Percentiles rank a stretch among this genome's conserved stretches.
These are phyloP conservation scores for Hanleya hanleyi DNA, from an alignment of 2,888 invertebrate species.

Conservation along the genomic window DNA sequence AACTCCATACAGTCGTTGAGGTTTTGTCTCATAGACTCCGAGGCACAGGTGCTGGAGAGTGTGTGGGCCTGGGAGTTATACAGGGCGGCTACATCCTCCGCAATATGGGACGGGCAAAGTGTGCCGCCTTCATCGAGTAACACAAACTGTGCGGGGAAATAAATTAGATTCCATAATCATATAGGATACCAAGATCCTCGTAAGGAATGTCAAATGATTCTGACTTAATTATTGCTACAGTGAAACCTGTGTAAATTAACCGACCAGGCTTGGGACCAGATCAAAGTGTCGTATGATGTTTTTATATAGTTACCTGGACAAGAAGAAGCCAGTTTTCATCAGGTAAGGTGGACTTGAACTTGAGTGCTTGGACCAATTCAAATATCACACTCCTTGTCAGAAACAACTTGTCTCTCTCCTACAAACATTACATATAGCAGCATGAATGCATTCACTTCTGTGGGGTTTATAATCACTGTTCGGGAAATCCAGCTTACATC, in stretches of 20 bases:
- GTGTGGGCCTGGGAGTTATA: conserved; percentile 69
- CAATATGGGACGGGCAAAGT: conserved; percentile 75
- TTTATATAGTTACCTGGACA: conserved; percentile 85
- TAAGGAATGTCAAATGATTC: no score
- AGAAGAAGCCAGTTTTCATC: conserved; percentile 95
- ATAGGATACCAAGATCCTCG: no score
- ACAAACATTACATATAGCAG: conserved; percentile 53
- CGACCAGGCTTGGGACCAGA: no score
- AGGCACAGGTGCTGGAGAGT: conserved; percentile 83
- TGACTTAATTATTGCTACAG: no score
- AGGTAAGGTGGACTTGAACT: conserved; percentile 95
- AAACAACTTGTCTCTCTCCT: conserved; percentile 95
- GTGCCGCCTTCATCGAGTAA: conserved; percentile 89
- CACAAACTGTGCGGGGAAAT: conserved; percentile 70
- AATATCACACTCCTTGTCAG: conserved; percentile 93
- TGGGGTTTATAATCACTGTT: not conserved
- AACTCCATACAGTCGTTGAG: conserved; percentile 95
- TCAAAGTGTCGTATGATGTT: no score
- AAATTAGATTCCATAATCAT: conserved; percentile 2
- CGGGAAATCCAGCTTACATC: no score
- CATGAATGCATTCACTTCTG: no score
- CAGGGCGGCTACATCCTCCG: conserved; percentile 62
- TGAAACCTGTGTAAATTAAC: no score
- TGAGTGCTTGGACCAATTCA: conserved; percentile 95
- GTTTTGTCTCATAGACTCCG: conserved; percentile 95